These are phyloP conservation scores for Syngnathus scovelli DNA, from an alignment of 2,113 vertebrate genomes.

Conservation along the genomic window DNA sequence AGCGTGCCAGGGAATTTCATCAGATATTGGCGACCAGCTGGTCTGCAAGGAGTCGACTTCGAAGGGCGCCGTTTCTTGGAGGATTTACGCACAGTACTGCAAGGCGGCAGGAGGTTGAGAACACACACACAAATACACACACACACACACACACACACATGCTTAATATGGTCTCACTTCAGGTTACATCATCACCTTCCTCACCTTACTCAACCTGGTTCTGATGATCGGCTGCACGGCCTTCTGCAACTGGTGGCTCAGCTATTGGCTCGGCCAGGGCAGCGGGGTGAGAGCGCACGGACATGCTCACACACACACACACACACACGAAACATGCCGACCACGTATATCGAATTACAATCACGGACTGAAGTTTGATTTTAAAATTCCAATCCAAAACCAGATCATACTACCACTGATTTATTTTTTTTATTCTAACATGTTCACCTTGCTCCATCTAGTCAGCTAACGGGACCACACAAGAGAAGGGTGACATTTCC, in stretches of 20 bases:
- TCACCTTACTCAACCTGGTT: slow-evolving; percentile 53
- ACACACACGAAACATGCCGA: neutral
- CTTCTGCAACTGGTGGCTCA: slow-evolving; percentile 81
- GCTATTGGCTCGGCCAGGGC: slow-evolving; percentile 72
- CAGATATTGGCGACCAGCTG: slow-evolving; percentile 61
- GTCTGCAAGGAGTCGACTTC: slow-evolving; percentile 50
- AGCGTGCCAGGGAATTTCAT: neutral
- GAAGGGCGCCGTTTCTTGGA: slow-evolving; percentile 67
- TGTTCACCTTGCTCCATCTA: neutral
- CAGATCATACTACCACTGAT: too few relatives aligned
- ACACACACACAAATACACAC: neutral
- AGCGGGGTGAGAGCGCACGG: slow-evolving; percentile 66
- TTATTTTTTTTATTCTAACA: neutral
- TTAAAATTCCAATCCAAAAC: too few relatives aligned
- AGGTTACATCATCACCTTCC: slow-evolving; percentile 69
- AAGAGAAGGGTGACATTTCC: slow-evolving; percentile 39
- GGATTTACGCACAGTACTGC: slow-evolving; percentile 72
- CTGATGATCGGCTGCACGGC: slow-evolving; percentile 70
- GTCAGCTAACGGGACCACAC: slow-evolving; percentile 7
- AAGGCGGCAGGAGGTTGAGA: slow-evolving; percentile 75
- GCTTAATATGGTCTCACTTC: slow-evolving; percentile 10
- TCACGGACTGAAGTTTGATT: too few relatives aligned
- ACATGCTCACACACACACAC: neutral
- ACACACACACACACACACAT: neutral
- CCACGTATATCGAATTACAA: too few relatives aligned